Base-by-base conservation (phyloP, 1,140 invertebrate species). In the Drosophila santomea region DNA sequence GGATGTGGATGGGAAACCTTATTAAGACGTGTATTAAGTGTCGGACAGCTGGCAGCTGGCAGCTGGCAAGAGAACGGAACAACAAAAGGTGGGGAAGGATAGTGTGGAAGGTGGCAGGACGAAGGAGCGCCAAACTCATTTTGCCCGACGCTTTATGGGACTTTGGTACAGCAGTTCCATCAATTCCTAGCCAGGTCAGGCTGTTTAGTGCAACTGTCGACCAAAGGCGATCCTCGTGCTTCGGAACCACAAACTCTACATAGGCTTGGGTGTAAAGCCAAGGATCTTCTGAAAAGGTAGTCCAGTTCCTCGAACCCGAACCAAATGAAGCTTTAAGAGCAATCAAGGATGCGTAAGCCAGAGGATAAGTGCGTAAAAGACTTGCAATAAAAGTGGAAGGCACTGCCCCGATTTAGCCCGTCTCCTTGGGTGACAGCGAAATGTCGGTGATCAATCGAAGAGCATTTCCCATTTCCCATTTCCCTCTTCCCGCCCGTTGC, bases 401-500 rank as follows among this genome's bases (percentile, higher is more conserved):
- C 51, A 17, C 11, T 14, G 12, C 2, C n/a, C 36, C 57, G 28
- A 32, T 32, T 10, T 7, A 3, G 32, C 32, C 7, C 32, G 32
- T 32, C 32, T 32, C 32, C 15, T 7, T n/a, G 28, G 2, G 14
- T 25, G 44, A 11, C 32, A 28, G 36, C 7, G 12, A 48, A 55
- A 68, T 10, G 38, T 48, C 67, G 41, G 51, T 48, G 66, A 48
- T 69, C 66, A 55, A 69, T 67, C 43, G 64, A 48, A 25, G 28
- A 50, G 36, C 36, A 51, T 36, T 71, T 48, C 12, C 44, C 17
- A n/a, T 28, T 4, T 25, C 5, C 23, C 20, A 20, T 20, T 20
- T 20, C 20, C 20, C 20, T 2, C 2, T 48, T 48, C 17, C 20
- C 25, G 5, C 14, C 12, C 28, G n/a, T n/a, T 41, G 15, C 12